phyloP scores from a whole-genome alignment of 2,113 vertebrate genomes.

The Chitala chitala region DNA sequence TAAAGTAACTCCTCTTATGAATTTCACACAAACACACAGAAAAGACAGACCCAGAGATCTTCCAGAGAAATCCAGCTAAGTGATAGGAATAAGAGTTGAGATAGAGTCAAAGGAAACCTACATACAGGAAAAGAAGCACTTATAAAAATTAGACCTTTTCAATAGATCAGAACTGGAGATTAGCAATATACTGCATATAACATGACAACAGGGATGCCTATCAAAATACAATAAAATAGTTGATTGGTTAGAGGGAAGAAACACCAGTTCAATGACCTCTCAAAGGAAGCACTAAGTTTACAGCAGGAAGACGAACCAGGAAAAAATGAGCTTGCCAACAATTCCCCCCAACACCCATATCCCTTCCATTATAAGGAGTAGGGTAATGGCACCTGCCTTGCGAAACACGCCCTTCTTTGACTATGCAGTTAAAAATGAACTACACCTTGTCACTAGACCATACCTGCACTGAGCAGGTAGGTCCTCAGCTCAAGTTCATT shows the following conservation, averaged over 20 bases:
- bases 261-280: slow-evolving; percentile 23
- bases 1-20: too few species aligned
- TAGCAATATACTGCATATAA: slow-evolving; percentile 32
- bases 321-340: slow-evolving; percentile 21
- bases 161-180: too few species aligned
- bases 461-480: neutral
- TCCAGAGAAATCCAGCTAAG: too few species aligned
- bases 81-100: too few species aligned
- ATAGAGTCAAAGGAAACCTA: too few species aligned
- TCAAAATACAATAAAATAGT: slow-evolving; percentile 32
- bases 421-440: neutral
- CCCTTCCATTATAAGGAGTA: too few species aligned
- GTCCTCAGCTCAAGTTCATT: slow-evolving; percentile 34
- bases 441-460: neutral
- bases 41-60: too few species aligned
- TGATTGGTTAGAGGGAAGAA: slow-evolving; percentile 28
- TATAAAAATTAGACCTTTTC: too few species aligned
- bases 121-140: too few species aligned
- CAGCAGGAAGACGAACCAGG: slow-evolving; percentile 12
- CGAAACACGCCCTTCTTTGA: neutral
- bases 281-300: slow-evolving; percentile 7
- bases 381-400: too few species aligned
- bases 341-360: neutral
- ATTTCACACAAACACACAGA: too few species aligned
- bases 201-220: slow-evolving; percentile 22